phyloP scores from a whole-genome alignment of 2,113 vertebrate species.

The Nibea albiflora region DNA sequence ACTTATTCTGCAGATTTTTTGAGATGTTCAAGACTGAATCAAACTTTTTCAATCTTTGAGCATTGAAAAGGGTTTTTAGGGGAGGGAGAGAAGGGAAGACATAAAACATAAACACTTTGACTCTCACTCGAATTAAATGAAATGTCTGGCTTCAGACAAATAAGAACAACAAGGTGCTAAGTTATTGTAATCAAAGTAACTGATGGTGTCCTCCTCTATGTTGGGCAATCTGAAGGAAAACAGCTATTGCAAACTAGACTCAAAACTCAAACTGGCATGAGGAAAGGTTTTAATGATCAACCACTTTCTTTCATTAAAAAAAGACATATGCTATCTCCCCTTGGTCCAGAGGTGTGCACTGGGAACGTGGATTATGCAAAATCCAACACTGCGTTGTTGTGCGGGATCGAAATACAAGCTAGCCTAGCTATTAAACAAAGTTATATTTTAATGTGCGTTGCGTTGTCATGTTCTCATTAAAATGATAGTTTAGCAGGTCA shows the following conservation, averaged over 20 bases:
- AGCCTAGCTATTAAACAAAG: too few species aligned
- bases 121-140: neutral
- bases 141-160: neutral
- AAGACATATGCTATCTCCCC: neutral
- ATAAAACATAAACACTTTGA: neutral
- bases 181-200: conserved; percentile 1
- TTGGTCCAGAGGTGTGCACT: neutral
- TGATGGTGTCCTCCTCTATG: neutral
- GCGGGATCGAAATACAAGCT: too few species aligned
- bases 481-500: too few species aligned
- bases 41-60: neutral
- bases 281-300: neutral
- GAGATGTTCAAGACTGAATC: neutral
- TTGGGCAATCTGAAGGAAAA: neutral
- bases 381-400: too few species aligned
- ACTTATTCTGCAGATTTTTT: neutral
- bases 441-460: too few species aligned
- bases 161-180: neutral
- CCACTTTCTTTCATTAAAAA: neutral
- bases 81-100: neutral
- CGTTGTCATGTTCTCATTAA: too few species aligned
- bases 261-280: neutral
- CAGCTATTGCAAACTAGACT: neutral
- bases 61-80: neutral
- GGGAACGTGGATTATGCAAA: too few species aligned